Percentiles rank a stretch among this genome's conserved stretches.
Conservation (phyloP, 2,113 vertebrate species). For the Lipophrys pholis region DNA sequence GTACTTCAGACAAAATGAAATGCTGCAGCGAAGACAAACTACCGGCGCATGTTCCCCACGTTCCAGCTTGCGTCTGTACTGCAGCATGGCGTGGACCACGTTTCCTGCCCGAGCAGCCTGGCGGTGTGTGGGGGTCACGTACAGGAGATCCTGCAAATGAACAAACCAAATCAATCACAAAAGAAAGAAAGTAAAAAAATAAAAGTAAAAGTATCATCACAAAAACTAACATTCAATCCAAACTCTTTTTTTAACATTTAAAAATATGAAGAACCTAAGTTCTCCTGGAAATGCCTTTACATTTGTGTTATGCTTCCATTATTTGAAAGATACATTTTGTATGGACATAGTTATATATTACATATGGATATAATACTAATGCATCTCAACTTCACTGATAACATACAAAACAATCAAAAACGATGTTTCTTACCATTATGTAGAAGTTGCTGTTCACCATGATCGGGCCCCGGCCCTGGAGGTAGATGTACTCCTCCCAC, state of each 20-base stretch:
- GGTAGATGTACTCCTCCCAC: conserved; percentile 94
- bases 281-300: too few species aligned
- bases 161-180: conserved; percentile 4
- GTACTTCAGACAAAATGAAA: background rate
- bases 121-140: conserved; percentile 81
- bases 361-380: background rate
- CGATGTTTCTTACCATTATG: conserved; percentile 84
- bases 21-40: background rate
- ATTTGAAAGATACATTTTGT: background rate
- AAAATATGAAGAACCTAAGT: background rate
- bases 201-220: background rate
- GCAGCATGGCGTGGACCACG: conserved; percentile 88
- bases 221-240: background rate
- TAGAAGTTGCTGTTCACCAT: conserved; percentile 99
- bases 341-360: background rate
- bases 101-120: conserved; percentile 92
- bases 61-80: conserved; percentile 92
- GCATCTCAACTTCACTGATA: too few species aligned
- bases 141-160: conserved; percentile 86
- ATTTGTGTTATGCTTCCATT: background rate
- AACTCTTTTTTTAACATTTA: background rate
- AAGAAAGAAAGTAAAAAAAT: background rate
- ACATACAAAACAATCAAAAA: too few species aligned
- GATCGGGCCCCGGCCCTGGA: conserved; percentile 88
- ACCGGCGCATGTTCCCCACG: conserved; percentile 91